These are phyloP conservation scores for Pristionchus fissidentatus DNA, from an alignment of 2,888 invertebrate species.

Conservation along the genomic window DNA sequence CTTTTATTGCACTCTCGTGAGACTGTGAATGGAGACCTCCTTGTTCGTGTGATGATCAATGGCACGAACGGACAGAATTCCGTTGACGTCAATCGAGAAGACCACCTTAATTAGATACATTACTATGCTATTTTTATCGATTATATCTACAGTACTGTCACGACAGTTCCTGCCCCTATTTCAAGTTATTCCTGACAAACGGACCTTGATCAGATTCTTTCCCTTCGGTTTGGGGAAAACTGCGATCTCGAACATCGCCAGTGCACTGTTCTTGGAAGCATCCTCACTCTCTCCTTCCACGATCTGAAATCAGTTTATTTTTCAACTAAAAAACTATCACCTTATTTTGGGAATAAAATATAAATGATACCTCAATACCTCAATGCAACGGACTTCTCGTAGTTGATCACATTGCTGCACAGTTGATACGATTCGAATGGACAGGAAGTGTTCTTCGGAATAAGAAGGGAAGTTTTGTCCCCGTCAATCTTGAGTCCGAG, in stretches of 20 bases:
- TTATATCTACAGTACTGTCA: not conserved
- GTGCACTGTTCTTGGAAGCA: not conserved
- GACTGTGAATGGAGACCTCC: not conserved
- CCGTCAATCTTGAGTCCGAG: slow-evolving; percentile 14
- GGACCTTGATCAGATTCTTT: not conserved
- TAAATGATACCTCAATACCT: not conserved
- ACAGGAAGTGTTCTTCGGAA: slow-evolving; percentile 21
- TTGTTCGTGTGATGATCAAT: not conserved
- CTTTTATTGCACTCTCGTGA: too few relatives aligned
- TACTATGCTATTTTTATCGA: too few relatives aligned
- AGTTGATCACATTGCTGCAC: not conserved
- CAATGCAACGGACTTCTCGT: not conserved
- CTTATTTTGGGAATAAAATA: not conserved
- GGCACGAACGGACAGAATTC: not conserved
- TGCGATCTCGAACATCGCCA: not conserved
- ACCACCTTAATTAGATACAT: too few relatives aligned
- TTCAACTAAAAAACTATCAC: not conserved
- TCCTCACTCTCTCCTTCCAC: not conserved
- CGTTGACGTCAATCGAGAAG: not conserved
- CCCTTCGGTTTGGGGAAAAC: not conserved
- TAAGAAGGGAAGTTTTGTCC: not conserved
- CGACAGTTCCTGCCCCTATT: not conserved
- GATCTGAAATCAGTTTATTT: not conserved
- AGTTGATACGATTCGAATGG: not conserved
- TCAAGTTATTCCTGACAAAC: not conserved